Evolutionary conservation across 2,797 vertebrate species (phyloP).

Genomic region (Spheniscus humboldti): DNA sequence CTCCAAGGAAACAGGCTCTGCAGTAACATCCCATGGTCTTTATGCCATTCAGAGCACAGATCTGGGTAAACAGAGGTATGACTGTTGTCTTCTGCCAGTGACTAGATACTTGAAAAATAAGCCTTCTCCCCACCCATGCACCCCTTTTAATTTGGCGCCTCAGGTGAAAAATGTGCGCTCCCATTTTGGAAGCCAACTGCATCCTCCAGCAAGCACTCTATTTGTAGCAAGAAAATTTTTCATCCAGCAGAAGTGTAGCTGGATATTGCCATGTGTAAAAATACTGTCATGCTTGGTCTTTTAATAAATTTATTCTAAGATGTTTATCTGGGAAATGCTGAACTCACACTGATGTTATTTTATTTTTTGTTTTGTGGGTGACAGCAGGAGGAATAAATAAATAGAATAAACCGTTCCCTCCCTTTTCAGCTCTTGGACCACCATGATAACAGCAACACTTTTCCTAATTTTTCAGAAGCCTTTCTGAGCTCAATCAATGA

Average conservation of each 20-base stretch:
- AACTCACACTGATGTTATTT: neutral
- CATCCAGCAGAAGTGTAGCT: neutral
- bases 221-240: neutral
- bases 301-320: neutral
- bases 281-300: neutral
- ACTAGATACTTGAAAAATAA: neutral
- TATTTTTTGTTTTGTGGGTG: neutral
- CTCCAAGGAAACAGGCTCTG: neutral
- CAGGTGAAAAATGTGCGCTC: rapidly evolving
- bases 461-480: neutral
- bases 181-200: neutral
- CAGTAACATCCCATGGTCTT: rapidly evolving
- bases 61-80: neutral
- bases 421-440: neutral
- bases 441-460: neutral
- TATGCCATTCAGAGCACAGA: neutral
- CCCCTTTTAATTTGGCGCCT: neutral
- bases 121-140: neutral
- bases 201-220: neutral
- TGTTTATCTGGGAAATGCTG: neutral
- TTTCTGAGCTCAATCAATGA: neutral
- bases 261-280: neutral
- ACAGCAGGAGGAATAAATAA: neutral
- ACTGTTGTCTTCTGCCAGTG: neutral
- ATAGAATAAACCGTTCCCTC: neutral